Percentiles rank a stretch among this genome's conserved stretches.
phyloP scores from a whole-genome alignment of 2,797 vertebrate genomes.

The Podarcis lilfordi region DNA sequence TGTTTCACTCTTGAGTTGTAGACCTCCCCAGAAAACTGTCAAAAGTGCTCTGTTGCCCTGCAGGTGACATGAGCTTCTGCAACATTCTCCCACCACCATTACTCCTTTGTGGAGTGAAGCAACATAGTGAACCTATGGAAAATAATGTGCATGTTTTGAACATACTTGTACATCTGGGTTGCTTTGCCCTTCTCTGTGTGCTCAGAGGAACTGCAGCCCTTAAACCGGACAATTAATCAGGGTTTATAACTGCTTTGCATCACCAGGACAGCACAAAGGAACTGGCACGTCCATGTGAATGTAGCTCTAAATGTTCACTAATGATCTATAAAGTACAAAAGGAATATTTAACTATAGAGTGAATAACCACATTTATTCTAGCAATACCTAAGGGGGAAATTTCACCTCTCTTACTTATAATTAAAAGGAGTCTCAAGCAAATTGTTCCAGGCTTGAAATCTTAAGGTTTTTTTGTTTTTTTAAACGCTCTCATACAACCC shows the following conservation, averaged over 20 bases:
- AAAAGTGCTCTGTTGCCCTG: not conserved
- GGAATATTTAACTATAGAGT: slow-evolving; percentile 51
- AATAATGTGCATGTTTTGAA: not conserved
- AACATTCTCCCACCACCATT: not conserved
- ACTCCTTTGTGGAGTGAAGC: not conserved
- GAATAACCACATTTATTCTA: slow-evolving; percentile 63
- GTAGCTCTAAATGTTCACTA: slow-evolving; percentile 59
- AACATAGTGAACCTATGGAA: not conserved
- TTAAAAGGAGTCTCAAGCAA: slow-evolving; percentile 57
- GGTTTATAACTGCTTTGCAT: slow-evolving; percentile 69
- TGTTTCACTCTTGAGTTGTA: not conserved
- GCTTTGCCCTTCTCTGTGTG: not conserved
- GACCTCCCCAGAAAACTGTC: not conserved
- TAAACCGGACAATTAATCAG: slow-evolving; percentile 54
- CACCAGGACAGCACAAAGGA: slow-evolving; percentile 56
- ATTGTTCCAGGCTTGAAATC: slow-evolving; percentile 61
- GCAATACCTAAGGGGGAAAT: slow-evolving; percentile 51
- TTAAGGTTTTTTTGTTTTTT: slow-evolving; percentile 3
- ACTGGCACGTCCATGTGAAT: slow-evolving; percentile 42
- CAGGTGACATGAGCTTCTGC: not conserved
- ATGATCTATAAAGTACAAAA: slow-evolving; percentile 66
- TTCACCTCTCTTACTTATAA: slow-evolving; percentile 59
- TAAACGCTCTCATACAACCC: slow-evolving; percentile 45
- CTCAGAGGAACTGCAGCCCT: slow-evolving; percentile 60
- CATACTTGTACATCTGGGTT: slow-evolving; percentile 21